These are phyloP conservation scores for Chaenodraco wilsoni DNA, from an alignment of 2,797 vertebrate species.

Conservation along the genomic window DNA sequence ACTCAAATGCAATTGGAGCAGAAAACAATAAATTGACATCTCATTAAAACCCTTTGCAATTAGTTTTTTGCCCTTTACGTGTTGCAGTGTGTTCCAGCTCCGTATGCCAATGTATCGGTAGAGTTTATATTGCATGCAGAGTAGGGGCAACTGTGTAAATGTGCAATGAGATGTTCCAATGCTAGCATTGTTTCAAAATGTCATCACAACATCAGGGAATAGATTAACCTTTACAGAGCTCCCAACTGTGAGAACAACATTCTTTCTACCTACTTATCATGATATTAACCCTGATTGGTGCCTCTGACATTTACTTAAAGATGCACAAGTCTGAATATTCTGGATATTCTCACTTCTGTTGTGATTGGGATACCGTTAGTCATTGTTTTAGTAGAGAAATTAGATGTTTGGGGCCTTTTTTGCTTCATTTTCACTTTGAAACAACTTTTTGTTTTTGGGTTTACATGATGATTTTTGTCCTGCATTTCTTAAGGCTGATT, in stretches of 20 bases:
- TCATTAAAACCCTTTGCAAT: slow-evolving; percentile 15
- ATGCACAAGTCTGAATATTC: slow-evolving; percentile 26
- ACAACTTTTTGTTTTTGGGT: background rate
- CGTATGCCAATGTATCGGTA: slow-evolving; percentile 12
- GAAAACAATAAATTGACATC: slow-evolving; percentile 13
- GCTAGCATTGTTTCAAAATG: slow-evolving; percentile 67
- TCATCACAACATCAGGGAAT: slow-evolving; percentile 68
- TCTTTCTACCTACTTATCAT: slow-evolving; percentile 59
- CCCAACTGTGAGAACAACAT: slow-evolving; percentile 51
- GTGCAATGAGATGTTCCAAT: slow-evolving; percentile 32
- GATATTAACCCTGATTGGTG: slow-evolving; percentile 73
- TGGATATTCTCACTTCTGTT: slow-evolving; percentile 7
- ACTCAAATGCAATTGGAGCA: background rate
- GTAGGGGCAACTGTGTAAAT: slow-evolving; percentile 40
- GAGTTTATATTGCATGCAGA: slow-evolving; percentile 26
- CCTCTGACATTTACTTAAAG: slow-evolving; percentile 60
- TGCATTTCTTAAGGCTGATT: background rate
- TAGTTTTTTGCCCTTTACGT: slow-evolving; percentile 16
- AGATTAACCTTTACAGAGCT: slow-evolving; percentile 78
- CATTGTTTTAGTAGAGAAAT: background rate
- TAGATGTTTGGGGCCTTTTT: too few relatives aligned
- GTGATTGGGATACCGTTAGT: slow-evolving; percentile 8
- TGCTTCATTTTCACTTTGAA: background rate
- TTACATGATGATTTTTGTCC: background rate
- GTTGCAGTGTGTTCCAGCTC: slow-evolving; percentile 9